Base-by-base conservation (phyloP, 1,140 invertebrate species). In the Hirudo medicinalis region DNA sequence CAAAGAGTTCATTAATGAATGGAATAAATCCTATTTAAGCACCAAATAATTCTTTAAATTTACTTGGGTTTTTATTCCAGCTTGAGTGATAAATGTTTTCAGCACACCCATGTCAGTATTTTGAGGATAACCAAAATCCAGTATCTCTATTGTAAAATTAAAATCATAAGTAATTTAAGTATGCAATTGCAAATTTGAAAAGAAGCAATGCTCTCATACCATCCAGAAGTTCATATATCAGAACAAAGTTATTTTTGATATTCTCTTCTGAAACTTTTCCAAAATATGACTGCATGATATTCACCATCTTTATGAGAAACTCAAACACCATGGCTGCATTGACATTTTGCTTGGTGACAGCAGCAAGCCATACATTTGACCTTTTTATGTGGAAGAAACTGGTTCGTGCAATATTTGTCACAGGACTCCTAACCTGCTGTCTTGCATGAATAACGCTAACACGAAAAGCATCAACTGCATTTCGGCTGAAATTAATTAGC, bases 301-400 rank as follows among this genome's bases (percentile, higher is more conserved):
- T 94, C 75, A 95, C 93, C 80, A 99, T 96, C 83, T 97, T 97
- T n/a, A 97, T 86, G 36, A 99, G 84, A 81, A 99, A 98, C 83
- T 99, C 96, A 83, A 99, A 99, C 27, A 99, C 97, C 94, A 99
- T 99, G 0, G 94, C 93, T 68, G 97, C 97, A 81, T 99, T 99
- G 36, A 99, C 94, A 91, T 99, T 99, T 83, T 99, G 95, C 83
- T 97, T 97, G 5, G 96, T 97, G 0, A 99, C 97, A 11, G 95
- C 96, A 40, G 95, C 95, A 73, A 99, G 83, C 97, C 97, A 99
- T 76, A 99, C 97, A 82, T 99, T 99, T 6, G 94, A 92, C 73
- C 80, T 76, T 76, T 98, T 99, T 36, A 99, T 97, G 81, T 99
- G 96, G 80, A 99, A 99, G 82, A 99, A 99, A 32, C 94, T 97